A percentile compares a stretch with the other conserved stretches of the same genome.
Evolutionary conservation across 2,888 invertebrate genomes (phyloP).

Genomic region (Ornithoptera priamus): DNA sequence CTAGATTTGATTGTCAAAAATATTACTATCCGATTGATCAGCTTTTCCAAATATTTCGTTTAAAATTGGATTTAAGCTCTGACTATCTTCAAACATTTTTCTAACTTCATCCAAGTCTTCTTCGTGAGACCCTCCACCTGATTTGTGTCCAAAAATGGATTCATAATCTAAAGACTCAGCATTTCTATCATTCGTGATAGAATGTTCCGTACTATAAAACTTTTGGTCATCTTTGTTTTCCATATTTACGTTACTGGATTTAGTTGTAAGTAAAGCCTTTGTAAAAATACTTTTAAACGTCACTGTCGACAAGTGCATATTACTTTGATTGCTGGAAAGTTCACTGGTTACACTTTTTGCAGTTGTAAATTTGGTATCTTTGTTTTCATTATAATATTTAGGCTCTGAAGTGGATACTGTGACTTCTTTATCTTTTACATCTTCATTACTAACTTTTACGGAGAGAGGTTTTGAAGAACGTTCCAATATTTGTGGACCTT

Average conservation of each 20-base stretch:
- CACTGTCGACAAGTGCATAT: slow-evolving; percentile 14
- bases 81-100: slow-evolving; percentile 46
- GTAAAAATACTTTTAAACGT: slow-evolving; percentile 32
- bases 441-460: slow-evolving; percentile 31
- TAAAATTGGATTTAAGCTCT: slow-evolving; percentile 39
- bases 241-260: slow-evolving; percentile 21
- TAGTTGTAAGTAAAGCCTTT: slow-evolving; percentile 4
- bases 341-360: slow-evolving; percentile 16
- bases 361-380: slow-evolving; percentile 33
- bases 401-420: slow-evolving; percentile 43
- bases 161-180: slow-evolving; percentile 22
- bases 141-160: slow-evolving; percentile 27
- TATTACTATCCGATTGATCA: slow-evolving; percentile 31
- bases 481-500: slow-evolving; percentile 49
- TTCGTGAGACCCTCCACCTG: slow-evolving; percentile 33
- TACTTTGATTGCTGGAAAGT: not conserved
- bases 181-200: slow-evolving; percentile 10
- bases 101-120: slow-evolving; percentile 42
- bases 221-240: slow-evolving; percentile 19
- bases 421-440: slow-evolving; percentile 44
- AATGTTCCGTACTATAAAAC: slow-evolving; percentile 11
- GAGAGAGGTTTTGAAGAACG: slow-evolving; percentile 45
- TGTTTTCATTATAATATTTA: slow-evolving; percentile 28
- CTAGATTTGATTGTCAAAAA: slow-evolving; percentile 41
- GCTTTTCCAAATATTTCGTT: slow-evolving; percentile 37